Percentiles rank a stretch among this genome's conserved stretches.
Evolutionary conservation across 2,888 invertebrate species (phyloP).

Genomic region (Syrphus vitripennis): DNA sequence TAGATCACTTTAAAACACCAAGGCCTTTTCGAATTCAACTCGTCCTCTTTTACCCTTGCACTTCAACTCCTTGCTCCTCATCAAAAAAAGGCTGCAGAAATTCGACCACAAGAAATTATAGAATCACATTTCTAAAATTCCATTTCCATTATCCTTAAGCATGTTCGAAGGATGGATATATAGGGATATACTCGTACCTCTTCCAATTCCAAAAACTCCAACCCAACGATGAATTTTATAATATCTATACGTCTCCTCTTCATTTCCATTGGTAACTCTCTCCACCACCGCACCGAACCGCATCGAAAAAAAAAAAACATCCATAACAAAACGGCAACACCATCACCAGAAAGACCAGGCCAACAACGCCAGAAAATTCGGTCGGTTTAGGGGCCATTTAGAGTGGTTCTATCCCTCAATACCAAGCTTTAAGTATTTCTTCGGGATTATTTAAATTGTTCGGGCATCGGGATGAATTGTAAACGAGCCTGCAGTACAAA

Average conservation of each 20-base stretch:
- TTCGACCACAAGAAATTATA: slow-evolving; percentile 36
- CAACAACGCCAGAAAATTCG: slow-evolving; percentile 34
- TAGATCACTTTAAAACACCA: too few relatives aligned
- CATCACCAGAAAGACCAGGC: not conserved
- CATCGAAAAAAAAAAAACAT: too few relatives aligned
- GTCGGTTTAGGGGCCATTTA: slow-evolving; percentile 66
- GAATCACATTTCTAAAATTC: slow-evolving; percentile 65
- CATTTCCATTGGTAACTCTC: not conserved
- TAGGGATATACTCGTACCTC: not conserved
- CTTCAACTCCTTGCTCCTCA: not conserved
- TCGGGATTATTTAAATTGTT: slow-evolving; percentile 74
- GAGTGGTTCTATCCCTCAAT: slow-evolving; percentile 63
- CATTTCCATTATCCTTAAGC: slow-evolving; percentile 61
- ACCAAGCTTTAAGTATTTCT: slow-evolving; percentile 65
- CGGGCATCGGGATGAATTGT: slow-evolving; percentile 73
- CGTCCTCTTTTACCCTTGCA: not conserved
- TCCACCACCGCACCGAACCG: not conserved
- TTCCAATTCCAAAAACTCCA: not conserved
- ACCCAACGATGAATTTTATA: slow-evolving; percentile 11
- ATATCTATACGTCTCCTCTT: slow-evolving; percentile 10
- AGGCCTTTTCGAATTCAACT: too few relatives aligned
- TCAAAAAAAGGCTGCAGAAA: not conserved
- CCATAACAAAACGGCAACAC: not conserved
- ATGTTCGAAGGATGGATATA: slow-evolving; percentile 43
- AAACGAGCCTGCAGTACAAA: slow-evolving; percentile 72